These are phyloP conservation scores for Proterorhinus semilunaris DNA, from an alignment of 2,113 vertebrate genomes.

Conservation along the genomic window DNA sequence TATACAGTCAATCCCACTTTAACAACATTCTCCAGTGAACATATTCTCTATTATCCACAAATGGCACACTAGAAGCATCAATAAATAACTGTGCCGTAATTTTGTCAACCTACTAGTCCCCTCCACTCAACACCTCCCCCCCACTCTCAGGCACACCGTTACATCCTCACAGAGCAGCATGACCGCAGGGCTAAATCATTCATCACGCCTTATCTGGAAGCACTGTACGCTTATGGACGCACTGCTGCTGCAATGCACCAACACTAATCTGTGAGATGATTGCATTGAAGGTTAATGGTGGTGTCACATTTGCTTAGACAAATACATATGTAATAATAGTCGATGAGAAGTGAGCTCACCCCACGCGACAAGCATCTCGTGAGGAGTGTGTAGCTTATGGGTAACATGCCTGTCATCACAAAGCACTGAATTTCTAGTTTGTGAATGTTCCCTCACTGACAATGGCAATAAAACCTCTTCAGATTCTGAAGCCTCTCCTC, in stretches of 20 bases:
- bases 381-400: slow-evolving; percentile 41
- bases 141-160: slow-evolving; percentile 3
- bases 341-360: slow-evolving; percentile 30
- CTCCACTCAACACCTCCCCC: neutral
- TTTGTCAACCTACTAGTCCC: slow-evolving; percentile 9
- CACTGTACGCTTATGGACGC: slow-evolving; percentile 27
- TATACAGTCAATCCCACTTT: neutral
- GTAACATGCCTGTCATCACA: slow-evolving; percentile 61
- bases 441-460: no score
- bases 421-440: neutral
- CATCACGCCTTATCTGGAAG: slow-evolving; percentile 49
- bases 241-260: slow-evolving; percentile 54
- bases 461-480: no score
- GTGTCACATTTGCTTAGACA: slow-evolving; percentile 26
- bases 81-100: slow-evolving; percentile 24
- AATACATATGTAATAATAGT: slow-evolving; percentile 6
- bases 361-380: slow-evolving; percentile 3
- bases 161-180: slow-evolving; percentile 9
- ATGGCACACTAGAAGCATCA: slow-evolving; percentile 6
- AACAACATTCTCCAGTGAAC: neutral
- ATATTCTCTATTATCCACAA: slow-evolving; percentile 22
- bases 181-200: slow-evolving; percentile 48
- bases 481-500: slow-evolving; percentile 14
- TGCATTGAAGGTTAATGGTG: slow-evolving; percentile 25
- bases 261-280: slow-evolving; percentile 15